These are phyloP conservation scores for Drosophila nigrodunni DNA, from an alignment of 1,140 invertebrate species.

Conservation along the genomic window DNA sequence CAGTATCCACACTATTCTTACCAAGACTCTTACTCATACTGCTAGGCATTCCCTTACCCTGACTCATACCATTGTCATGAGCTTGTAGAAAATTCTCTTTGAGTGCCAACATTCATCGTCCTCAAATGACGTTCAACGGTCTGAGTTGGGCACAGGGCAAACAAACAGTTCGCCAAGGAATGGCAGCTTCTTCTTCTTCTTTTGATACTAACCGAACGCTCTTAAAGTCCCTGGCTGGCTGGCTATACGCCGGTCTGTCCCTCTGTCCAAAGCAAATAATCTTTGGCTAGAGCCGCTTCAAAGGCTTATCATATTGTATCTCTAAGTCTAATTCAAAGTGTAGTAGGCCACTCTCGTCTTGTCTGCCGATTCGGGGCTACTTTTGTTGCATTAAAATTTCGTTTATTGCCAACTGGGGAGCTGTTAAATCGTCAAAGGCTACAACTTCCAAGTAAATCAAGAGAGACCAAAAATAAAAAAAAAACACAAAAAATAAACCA, in stretches of 20 bases:
- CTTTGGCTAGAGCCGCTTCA: slow-evolving; percentile 42
- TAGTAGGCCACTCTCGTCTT: slow-evolving; percentile 10
- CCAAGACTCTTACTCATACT: neutral
- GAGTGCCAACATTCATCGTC: slow-evolving; percentile 42
- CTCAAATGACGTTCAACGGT: slow-evolving; percentile 38
- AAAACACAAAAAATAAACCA: neutral
- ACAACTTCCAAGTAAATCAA: slow-evolving; percentile 21
- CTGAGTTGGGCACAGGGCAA: slow-evolving; percentile 27
- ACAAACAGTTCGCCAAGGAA: slow-evolving; percentile 27
- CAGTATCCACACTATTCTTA: slow-evolving; percentile 5
- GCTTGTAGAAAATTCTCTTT: slow-evolving; percentile 51
- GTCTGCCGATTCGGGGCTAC: slow-evolving; percentile 18
- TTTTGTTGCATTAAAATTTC: slow-evolving; percentile 52
- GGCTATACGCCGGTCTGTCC: neutral
- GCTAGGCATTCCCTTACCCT: neutral
- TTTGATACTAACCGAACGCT: no score
- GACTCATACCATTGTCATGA: neutral
- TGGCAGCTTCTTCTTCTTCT: neutral
- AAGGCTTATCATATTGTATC: slow-evolving; percentile 52
- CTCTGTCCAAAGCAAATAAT: slow-evolving; percentile 43
- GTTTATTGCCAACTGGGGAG: slow-evolving; percentile 51
- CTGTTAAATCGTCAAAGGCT: slow-evolving; percentile 47
- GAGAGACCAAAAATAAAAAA: neutral
- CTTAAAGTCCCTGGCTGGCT: no score
- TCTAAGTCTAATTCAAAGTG: slow-evolving; percentile 45